Evolutionary conservation across 2,888 invertebrate genomes (phyloP).

Genomic region (Drosophila macrospina): DNA sequence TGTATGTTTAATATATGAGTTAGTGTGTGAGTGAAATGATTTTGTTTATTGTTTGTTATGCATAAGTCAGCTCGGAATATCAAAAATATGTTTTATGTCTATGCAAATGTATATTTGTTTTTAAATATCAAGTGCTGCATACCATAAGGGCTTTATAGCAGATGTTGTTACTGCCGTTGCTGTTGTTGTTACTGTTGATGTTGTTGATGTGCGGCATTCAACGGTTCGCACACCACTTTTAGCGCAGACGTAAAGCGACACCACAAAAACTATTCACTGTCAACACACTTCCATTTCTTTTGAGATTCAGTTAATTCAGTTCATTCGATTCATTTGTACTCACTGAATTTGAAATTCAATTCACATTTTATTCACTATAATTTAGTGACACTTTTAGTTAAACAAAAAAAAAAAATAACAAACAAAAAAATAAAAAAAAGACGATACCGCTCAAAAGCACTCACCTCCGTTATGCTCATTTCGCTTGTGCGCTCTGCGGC

Average conservation of each 20-base stretch:
- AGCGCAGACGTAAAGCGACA: slow-evolving; percentile 11
- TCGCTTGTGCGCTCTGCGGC: slow-evolving; percentile 31
- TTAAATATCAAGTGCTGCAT: slow-evolving; percentile 16
- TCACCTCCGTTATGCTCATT: slow-evolving; percentile 67
- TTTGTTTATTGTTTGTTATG: slow-evolving; percentile 13
- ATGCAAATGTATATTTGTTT: slow-evolving; percentile 8
- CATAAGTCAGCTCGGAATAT: slow-evolving; percentile 4
- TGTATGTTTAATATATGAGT: too few relatives aligned
- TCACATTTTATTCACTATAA: slow-evolving; percentile 3
- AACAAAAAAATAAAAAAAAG: slow-evolving; percentile 5
- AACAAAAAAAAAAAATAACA: slow-evolving; percentile 11
- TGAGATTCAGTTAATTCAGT: slow-evolving; percentile 12
- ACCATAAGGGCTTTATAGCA: slow-evolving; percentile 17
- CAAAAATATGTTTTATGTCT: background rate
- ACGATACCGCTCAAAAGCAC: slow-evolving; percentile 33
- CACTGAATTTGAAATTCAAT: slow-evolving; percentile 10
- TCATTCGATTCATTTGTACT: slow-evolving; percentile 12
- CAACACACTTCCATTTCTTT: slow-evolving; percentile 13
- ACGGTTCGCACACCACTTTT: background rate
- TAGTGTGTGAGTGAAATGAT: background rate
- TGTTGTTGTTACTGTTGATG: background rate
- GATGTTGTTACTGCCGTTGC: background rate
- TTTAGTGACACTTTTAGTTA: slow-evolving; percentile 23
- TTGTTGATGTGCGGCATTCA: background rate
- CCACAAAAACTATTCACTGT: slow-evolving; percentile 8